phyloP scores from a whole-genome alignment of 2,888 invertebrate genomes.

The Catocala sponsa region DNA sequence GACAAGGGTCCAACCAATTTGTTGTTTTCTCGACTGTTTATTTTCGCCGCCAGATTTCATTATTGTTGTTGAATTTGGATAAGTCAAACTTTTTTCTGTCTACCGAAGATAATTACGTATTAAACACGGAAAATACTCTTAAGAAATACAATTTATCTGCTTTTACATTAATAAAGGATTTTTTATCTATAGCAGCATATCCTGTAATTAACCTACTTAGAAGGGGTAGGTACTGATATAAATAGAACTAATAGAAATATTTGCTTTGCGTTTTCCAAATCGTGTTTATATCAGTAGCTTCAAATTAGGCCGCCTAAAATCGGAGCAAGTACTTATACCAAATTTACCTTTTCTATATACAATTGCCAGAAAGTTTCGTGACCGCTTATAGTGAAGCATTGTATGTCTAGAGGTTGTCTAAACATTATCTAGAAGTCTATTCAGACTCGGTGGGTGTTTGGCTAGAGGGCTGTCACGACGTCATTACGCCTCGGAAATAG shows the following conservation, averaged over 20 bases:
- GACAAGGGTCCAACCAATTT: slow-evolving; percentile 73
- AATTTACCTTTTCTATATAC: slow-evolving; percentile 6
- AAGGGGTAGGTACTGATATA: slow-evolving; percentile 21
- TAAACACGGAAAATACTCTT: slow-evolving; percentile 1
- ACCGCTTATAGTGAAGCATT: slow-evolving; percentile 25
- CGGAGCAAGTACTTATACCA: background rate
- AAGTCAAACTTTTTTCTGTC: slow-evolving; percentile 49
- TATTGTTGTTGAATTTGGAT: slow-evolving; percentile 53
- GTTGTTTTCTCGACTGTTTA: slow-evolving; percentile 59
- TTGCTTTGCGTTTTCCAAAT: slow-evolving; percentile 5
- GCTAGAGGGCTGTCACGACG: slow-evolving; percentile 73
- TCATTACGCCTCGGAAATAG: slow-evolving; percentile 87
- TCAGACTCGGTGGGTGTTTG: slow-evolving; percentile 53
- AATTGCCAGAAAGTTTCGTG: slow-evolving; percentile 4
- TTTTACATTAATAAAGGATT: slow-evolving; percentile 21
- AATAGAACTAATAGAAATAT: slow-evolving; percentile 27
- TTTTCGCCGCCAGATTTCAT: slow-evolving; percentile 55
- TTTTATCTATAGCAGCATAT: slow-evolving; percentile 31
- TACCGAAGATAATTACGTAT: slow-evolving; percentile 6
- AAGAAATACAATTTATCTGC: slow-evolving; percentile 5
- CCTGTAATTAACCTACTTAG: slow-evolving; percentile 34
- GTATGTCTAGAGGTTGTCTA: slow-evolving; percentile 45
- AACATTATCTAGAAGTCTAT: slow-evolving; percentile 62
- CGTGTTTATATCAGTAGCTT: background rate
- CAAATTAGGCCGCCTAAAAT: slow-evolving; percentile 19